phyloP scores from a whole-genome alignment of 2,797 vertebrate species.

The Gambelia wislizenii region DNA sequence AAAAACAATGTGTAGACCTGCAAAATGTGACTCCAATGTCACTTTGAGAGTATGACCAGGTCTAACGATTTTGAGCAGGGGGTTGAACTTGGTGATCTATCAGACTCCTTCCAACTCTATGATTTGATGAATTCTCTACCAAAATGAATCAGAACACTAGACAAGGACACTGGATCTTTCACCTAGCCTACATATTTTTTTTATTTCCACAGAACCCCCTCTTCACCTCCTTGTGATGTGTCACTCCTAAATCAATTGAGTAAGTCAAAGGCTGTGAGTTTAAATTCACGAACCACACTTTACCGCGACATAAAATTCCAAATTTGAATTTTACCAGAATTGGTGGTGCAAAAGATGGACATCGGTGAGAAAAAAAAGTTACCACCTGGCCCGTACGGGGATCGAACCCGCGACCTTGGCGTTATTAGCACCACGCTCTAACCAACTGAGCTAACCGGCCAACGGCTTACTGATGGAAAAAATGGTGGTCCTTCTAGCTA shows the following conservation, averaged over 20 bases:
- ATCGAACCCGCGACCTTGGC: constrained; percentile 78
- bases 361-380: no score
- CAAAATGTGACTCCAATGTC: no score
- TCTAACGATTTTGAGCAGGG: no score
- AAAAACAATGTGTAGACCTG: no score
- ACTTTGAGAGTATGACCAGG: no score
- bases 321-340: neutral
- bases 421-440: constrained; percentile 82
- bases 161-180: no score
- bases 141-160: no score
- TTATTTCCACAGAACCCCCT: neutral
- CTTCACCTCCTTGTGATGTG: neutral
- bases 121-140: no score
- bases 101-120: no score
- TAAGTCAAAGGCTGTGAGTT: neutral
- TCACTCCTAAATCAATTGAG: neutral
- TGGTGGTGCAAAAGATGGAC: no score
- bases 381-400: constrained; percentile 17
- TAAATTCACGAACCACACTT: neutral
- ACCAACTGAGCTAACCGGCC: constrained; percentile 82
- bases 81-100: no score
- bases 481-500: no score
- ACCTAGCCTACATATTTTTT: neutral
- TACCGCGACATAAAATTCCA: neutral
- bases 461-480: fast-evolving